Conservation (phyloP, 2,113 vertebrate species). For the Semicossyphus pulcher region DNA sequence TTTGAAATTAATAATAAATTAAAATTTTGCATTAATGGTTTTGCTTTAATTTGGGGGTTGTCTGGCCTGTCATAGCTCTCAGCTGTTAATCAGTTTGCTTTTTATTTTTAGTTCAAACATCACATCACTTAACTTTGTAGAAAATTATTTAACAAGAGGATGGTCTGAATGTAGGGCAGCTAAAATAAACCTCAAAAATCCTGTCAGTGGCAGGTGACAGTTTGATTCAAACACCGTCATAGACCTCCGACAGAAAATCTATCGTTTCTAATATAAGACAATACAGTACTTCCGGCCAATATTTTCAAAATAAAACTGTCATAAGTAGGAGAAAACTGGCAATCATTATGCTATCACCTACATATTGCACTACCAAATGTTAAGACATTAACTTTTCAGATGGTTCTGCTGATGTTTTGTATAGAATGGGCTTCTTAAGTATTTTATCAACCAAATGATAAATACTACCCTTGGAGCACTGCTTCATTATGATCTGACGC, state of each 20-base stretch:
- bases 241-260: not conserved
- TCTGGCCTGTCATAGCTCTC: not conserved
- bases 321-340: not conserved
- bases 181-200: not conserved
- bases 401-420: no score
- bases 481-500: no score
- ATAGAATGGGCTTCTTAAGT: no score
- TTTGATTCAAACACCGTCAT: not conserved
- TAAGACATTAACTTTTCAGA: no score
- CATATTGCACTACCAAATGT: no score
- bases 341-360: no score
- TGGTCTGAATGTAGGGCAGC: not conserved
- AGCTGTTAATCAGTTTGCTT: not conserved
- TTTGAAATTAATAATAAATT: no score
- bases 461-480: no score
- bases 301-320: conserved; percentile 22
- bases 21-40: no score
- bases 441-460: no score
- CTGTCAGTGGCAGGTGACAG: not conserved
- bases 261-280: not conserved
- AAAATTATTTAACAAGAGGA: not conserved
- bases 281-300: not conserved
- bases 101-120: not conserved
- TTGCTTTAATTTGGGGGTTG: no score
- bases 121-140: not conserved